A percentile compares a stretch with the other conserved stretches of the same genome.
These are phyloP conservation scores for Scrobipalpa atriplicella DNA, from an alignment of 2,888 invertebrate genomes.

Conservation along the genomic window DNA sequence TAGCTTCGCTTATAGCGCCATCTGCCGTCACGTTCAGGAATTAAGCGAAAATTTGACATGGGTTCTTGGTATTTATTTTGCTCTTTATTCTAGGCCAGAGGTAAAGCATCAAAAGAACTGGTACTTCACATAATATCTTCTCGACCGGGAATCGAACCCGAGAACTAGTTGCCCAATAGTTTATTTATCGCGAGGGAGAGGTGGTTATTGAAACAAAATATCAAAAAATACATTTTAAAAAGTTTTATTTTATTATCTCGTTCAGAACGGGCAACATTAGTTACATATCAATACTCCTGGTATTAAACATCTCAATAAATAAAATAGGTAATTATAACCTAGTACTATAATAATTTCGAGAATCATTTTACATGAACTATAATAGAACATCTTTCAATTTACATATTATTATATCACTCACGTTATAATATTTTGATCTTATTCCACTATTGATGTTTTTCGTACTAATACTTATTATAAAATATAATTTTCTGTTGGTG, in stretches of 20 bases:
- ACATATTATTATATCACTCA: slow-evolving; percentile 47
- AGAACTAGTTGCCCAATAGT: too few species aligned
- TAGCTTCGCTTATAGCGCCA: too few species aligned
- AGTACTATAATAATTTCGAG: slow-evolving; percentile 65
- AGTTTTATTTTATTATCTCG: slow-evolving; percentile 57
- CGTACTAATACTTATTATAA: slow-evolving; percentile 66
- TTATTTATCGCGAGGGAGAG: too few species aligned
- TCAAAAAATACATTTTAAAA: slow-evolving; percentile 2
- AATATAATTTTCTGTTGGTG: slow-evolving; percentile 43
- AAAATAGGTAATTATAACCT: slow-evolving; percentile 61
- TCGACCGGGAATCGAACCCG: too few species aligned
- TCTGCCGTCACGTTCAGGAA: too few species aligned
- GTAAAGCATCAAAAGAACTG: too few species aligned
- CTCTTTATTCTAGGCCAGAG: too few species aligned
- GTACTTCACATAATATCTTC: too few species aligned
- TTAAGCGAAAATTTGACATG: too few species aligned
- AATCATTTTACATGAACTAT: slow-evolving; percentile 52
- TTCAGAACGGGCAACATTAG: slow-evolving; percentile 57
- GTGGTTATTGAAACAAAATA: too few species aligned
- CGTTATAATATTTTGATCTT: slow-evolving; percentile 45
- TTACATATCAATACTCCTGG: slow-evolving; percentile 44
- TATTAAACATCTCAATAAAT: slow-evolving; percentile 66
- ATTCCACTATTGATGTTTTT: slow-evolving; percentile 49
- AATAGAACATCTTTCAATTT: slow-evolving; percentile 44
- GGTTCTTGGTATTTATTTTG: too few species aligned